phyloP scores from a whole-genome alignment of 1,140 invertebrate species.

The Oryctes rhinoceros region DNA sequence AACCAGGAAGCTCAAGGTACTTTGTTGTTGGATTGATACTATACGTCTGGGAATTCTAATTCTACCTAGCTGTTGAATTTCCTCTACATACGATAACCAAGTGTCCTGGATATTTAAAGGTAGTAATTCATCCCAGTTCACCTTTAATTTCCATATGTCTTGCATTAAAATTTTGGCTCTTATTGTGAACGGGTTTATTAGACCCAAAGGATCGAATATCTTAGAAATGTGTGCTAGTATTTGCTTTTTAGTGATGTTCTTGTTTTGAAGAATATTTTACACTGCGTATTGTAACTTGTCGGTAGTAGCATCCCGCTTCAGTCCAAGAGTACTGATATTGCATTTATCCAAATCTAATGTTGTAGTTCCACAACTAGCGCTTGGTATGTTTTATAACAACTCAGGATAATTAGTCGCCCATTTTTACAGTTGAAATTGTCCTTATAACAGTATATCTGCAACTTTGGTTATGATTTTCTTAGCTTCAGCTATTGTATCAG shows the following conservation, averaged over 20 bases:
- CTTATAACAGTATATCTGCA: neutral
- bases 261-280: neutral
- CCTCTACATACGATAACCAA: neutral
- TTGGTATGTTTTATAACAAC: neutral
- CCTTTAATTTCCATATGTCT: neutral
- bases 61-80: neutral
- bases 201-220: conserved; percentile 1
- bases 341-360: neutral
- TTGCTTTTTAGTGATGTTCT: neutral
- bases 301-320: neutral
- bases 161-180: conserved; percentile 36
- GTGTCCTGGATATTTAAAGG: neutral
- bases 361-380: neutral
- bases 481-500: neutral
- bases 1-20: neutral
- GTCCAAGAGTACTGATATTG: neutral
- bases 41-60: neutral
- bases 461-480: neutral
- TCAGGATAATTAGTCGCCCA: neutral
- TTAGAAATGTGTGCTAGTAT: neutral
- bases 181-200: neutral
- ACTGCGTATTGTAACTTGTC: neutral
- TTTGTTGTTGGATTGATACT: neutral
- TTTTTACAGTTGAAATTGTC: neutral
- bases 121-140: conserved; percentile 26